A percentile compares a stretch with the other conserved stretches of the same genome.
Evolutionary conservation across 2,797 vertebrate genomes (phyloP).

Genomic region (Lithobates sylvaticus): DNA sequence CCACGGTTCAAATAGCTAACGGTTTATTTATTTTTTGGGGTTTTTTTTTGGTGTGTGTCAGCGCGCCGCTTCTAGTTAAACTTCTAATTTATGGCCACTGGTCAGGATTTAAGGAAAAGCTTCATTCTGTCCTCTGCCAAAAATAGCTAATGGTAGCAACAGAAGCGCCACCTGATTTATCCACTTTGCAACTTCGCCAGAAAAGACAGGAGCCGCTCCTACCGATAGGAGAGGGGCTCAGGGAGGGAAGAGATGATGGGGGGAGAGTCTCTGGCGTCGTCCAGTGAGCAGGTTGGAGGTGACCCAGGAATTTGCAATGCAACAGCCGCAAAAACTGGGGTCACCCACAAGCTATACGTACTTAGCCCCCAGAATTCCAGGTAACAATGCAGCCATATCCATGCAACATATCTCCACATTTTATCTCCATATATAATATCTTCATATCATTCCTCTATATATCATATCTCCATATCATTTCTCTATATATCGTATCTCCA

Average conservation of each 20-base stretch:
- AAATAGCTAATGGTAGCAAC: conserved; percentile 34
- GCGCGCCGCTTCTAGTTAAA: not conserved
- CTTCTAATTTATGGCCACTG: conserved; percentile 41
- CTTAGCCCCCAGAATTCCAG: too few relatives aligned
- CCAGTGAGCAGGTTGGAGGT: too few relatives aligned
- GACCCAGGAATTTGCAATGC: not conserved
- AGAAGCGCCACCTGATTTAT: conserved; percentile 58
- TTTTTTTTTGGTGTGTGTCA: too few relatives aligned
- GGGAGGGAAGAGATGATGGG: not conserved
- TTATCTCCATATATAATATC: too few relatives aligned
- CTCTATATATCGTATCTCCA: too few relatives aligned
- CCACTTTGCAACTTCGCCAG: conserved; percentile 3
- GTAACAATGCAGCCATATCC: too few relatives aligned
- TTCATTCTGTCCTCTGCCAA: conserved; percentile 44
- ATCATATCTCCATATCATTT: too few relatives aligned
- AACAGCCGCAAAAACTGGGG: not conserved
- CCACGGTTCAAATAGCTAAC: conserved; percentile 17
- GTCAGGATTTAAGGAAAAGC: conserved; percentile 48
- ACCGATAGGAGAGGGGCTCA: too few relatives aligned
- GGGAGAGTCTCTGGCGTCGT: too few relatives aligned
- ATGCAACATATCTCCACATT: too few relatives aligned
- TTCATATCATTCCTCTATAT: too few relatives aligned
- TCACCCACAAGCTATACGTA: too few relatives aligned
- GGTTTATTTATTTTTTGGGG: not conserved
- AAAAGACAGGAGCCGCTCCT: not conserved